Conservation (phyloP, 1,140 invertebrate genomes). For the Maconellicoccus hirsutus region DNA sequence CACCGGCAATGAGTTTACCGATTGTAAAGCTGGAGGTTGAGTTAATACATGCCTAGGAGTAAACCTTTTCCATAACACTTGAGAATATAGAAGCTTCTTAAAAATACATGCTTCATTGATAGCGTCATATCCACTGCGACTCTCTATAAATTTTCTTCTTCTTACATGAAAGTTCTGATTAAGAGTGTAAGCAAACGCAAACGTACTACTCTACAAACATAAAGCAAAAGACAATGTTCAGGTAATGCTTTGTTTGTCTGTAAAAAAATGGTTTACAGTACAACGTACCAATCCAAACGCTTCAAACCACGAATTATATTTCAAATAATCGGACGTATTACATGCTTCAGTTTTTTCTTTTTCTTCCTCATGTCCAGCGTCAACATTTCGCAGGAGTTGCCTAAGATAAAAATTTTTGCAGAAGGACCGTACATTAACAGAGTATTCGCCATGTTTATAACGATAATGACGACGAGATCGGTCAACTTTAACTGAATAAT, state of each 20-base stretch:
- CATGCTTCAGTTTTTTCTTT: not conserved
- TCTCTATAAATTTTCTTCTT: not conserved
- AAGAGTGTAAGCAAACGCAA: slow-evolving; percentile 23
- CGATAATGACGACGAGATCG: not conserved
- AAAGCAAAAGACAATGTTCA: not conserved
- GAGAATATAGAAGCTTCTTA: not conserved
- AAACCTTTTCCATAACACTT: not conserved
- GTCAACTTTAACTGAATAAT: not conserved
- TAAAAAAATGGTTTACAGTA: not conserved
- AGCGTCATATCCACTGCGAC: not conserved
- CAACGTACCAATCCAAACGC: not conserved
- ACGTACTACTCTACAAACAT: slow-evolving; percentile 21
- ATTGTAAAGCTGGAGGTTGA: not conserved
- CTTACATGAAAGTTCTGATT: slow-evolving; percentile 17
- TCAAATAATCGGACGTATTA: not conserved
- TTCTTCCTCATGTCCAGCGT: not conserved
- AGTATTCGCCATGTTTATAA: not conserved
- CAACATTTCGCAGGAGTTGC: not conserved
- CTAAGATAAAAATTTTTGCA: not conserved
- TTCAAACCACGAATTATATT: not conserved
- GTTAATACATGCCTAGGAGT: not conserved
- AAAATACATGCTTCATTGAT: not conserved
- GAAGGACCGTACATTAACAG: not conserved
- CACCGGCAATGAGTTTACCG: not conserved
- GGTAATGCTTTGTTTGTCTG: not conserved